These are phyloP conservation scores for Microctenopoma lineatum DNA, from an alignment of 2,797 vertebrate species.

Conservation along the genomic window DNA sequence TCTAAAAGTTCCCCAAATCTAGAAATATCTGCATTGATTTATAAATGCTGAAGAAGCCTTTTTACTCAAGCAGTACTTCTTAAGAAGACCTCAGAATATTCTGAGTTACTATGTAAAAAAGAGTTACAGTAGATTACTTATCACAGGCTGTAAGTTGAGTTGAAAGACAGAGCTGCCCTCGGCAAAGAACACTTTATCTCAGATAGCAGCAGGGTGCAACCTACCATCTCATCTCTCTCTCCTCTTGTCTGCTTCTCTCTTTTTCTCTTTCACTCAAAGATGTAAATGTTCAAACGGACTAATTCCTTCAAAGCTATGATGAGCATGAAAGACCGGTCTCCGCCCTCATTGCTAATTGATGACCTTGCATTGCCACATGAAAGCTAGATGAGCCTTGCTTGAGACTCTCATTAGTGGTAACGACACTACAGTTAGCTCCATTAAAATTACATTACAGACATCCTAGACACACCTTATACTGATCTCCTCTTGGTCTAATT, in stretches of 20 bases:
- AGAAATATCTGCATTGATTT: constrained; percentile 27
- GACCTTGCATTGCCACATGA: constrained; percentile 61
- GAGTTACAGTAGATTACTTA: constrained; percentile 61
- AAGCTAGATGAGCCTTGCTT: constrained; percentile 56
- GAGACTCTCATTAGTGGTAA: constrained; percentile 71
- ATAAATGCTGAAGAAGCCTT: constrained; percentile 30
- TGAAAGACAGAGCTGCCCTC: constrained; percentile 59
- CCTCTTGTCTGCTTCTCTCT: constrained; percentile 35
- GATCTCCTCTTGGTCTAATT: constrained; percentile 49
- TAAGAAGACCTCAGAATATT: constrained; percentile 34
- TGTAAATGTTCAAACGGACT: constrained; percentile 78
- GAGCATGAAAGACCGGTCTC: constrained; percentile 70
- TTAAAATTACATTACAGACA: constrained; percentile 72
- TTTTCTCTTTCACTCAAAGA: constrained; percentile 57
- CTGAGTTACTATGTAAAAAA: constrained; percentile 16
- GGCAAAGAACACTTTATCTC: constrained; percentile 63
- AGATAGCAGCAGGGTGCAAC: constrained; percentile 65
- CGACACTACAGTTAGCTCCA: constrained; percentile 58
- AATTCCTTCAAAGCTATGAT: constrained; percentile 67
- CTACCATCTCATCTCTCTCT: constrained; percentile 37
- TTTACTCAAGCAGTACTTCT: constrained; percentile 3
- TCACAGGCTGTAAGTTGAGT: constrained; percentile 52
- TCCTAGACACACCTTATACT: constrained; percentile 53
- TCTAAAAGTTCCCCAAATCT: constrained; percentile 12
- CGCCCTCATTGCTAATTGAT: constrained; percentile 76